Evolutionary conservation across 2,113 vertebrate genomes (phyloP), one percentile per base, ranked within the genome.

Genomic region (Rhynchomys soricoides): DNA sequence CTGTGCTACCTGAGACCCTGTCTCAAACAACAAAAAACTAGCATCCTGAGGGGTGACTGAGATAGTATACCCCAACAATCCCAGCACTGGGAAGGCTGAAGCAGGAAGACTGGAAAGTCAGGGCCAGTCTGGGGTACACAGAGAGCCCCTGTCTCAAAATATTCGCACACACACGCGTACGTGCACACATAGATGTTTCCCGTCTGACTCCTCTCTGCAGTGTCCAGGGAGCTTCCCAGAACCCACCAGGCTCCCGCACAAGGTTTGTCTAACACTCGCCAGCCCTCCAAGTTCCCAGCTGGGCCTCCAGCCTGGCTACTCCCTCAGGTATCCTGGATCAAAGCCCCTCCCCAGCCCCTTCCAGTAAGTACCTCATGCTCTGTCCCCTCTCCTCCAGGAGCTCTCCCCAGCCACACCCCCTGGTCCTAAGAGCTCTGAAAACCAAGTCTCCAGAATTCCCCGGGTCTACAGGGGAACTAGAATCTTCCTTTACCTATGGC

Each of bases 231-330:
- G 45, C 71, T 45, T 16, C 52, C 68, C 16, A 66, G 78, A 74
- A 8, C 5, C 8, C 73, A 5, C 26, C 70, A 64, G 50, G 7
- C 40, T 48, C 50, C 45, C 7, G 0, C 0, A 11, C 37, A 34
- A 31, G 21, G 29, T 40, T 26, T 81, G 3, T n/a, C n/a, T 37
- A 59, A 85, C 9, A 22, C 6, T 45, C 48, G 40, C 40, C 40
- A 82, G 7, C 7, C 6, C n/a, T 57, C 70, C 17, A 59, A 62
- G 68, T 68, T 26, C 87, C 59, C 48, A 73, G 34, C 11, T 86
- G 34, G 48, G n/a, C 52, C 86, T 87, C 48, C 26, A 71, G 37
- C 50, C 86, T 52, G 26, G 50, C 64, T 4, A 40, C 24, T 31
- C 48, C 66, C 52, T 31, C n/a, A 62, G 57, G 81, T 26, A 3